phyloP scores from a whole-genome alignment of 2,113 vertebrate species.

The Nestor notabilis region DNA sequence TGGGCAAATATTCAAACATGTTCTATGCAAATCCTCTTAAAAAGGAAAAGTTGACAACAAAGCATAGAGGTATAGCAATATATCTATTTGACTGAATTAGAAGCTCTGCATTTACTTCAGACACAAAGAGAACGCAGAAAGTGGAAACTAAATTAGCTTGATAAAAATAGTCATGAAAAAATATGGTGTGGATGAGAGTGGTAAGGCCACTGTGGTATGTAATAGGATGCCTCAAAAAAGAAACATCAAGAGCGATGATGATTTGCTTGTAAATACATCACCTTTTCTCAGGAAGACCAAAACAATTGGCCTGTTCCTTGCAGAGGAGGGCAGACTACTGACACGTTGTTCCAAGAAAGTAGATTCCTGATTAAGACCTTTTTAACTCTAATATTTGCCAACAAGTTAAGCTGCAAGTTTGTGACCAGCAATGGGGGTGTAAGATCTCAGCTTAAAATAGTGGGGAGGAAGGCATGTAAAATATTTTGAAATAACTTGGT shows the following conservation, averaged over 20 bases:
- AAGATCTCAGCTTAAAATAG: background rate
- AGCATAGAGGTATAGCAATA: background rate
- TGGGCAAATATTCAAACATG: background rate
- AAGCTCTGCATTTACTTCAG: background rate
- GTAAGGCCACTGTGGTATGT: background rate
- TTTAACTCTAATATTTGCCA: background rate
- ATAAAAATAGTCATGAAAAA: background rate
- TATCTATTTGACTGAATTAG: background rate
- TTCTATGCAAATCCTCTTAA: background rate
- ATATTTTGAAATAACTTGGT: background rate
- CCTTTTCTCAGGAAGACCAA: background rate
- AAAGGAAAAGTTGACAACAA: background rate
- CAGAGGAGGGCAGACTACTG: background rate
- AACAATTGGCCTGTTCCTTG: background rate
- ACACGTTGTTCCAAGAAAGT: background rate
- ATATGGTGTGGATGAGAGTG: background rate
- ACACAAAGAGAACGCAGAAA: background rate
- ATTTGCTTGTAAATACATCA: background rate
- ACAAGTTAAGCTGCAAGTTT: background rate
- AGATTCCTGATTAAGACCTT: background rate
- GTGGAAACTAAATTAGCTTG: background rate
- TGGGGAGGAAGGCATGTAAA: background rate
- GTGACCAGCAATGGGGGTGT: background rate
- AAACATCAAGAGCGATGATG: background rate
- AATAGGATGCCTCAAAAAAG: background rate